A percentile compares a stretch with the other conserved stretches of the same genome.
phyloP scores from a whole-genome alignment of 2,888 invertebrate genomes.

The Volucella bombylans region DNA sequence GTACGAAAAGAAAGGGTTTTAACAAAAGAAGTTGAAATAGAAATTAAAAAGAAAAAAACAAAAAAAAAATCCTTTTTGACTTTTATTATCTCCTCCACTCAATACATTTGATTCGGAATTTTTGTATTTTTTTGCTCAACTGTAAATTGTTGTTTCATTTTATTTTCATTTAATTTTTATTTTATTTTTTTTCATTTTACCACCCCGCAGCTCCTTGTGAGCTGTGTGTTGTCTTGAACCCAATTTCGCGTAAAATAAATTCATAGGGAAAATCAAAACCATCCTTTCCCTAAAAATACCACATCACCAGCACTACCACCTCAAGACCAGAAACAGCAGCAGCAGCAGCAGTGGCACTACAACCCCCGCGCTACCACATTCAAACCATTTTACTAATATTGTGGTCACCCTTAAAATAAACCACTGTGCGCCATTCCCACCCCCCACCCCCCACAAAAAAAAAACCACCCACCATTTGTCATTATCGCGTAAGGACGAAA shows the following conservation, averaged over 20 bases:
- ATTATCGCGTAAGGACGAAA: conserved; percentile 72
- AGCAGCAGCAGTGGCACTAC: not conserved
- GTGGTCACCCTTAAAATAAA: conserved; percentile 74
- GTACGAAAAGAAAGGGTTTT: conserved; percentile 14
- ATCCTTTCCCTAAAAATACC: conserved; percentile 73
- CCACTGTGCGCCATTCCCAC: conserved; percentile 57
- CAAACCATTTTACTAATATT: conserved; percentile 67
- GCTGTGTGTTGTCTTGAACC: conserved; percentile 49
- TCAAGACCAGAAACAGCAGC: too few species aligned
- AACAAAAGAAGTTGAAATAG: conserved; percentile 2
- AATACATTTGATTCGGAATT: conserved; percentile 46
- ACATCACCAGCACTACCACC: conserved; percentile 51
- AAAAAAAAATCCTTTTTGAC: conserved; percentile 35
- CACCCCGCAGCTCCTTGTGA: not conserved
- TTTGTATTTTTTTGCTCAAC: conserved; percentile 7
- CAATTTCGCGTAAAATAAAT: conserved; percentile 71
- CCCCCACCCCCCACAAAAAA: too few species aligned
- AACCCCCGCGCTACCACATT: conserved; percentile 18
- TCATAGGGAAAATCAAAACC: conserved; percentile 71
- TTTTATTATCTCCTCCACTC: conserved; percentile 43
- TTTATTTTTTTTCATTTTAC: not conserved
- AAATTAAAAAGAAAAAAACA: conserved; percentile 7
- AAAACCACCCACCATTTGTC: conserved; percentile 72
- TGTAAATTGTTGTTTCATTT: conserved; percentile 49
- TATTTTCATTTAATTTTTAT: conserved; percentile 37